phyloP scores from a whole-genome alignment of 1,140 invertebrate genomes.

The Euura saliciscinereae region DNA sequence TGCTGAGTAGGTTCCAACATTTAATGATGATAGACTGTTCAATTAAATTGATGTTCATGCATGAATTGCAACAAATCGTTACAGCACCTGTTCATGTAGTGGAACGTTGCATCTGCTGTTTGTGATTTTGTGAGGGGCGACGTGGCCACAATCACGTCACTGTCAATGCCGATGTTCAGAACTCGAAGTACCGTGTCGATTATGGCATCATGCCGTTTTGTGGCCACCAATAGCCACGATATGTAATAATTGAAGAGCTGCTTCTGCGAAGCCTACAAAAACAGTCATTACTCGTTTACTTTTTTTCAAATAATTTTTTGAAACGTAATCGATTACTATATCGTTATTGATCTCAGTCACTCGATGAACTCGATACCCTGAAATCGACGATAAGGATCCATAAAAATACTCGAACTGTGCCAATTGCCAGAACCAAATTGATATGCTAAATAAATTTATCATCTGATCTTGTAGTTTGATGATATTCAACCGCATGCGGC shows the following conservation, averaged over 20 bases:
- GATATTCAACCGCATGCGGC: no score
- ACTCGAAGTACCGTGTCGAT: conserved; percentile 39
- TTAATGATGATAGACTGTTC: background rate
- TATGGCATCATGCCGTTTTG: conserved; percentile 29
- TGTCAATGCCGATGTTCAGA: conserved; percentile 46
- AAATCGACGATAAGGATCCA: no score
- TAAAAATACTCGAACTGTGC: no score
- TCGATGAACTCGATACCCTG: no score
- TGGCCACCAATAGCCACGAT: conserved; percentile 44
- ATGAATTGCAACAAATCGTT: background rate
- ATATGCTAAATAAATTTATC: no score
- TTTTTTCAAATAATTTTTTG: no score
- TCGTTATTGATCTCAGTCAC: no score
- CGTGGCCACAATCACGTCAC: conserved; percentile 43
- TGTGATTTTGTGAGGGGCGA: conserved; percentile 20
- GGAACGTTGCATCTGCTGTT: conserved; percentile 17
- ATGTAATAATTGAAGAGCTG: conserved; percentile 45
- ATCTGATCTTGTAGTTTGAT: no score
- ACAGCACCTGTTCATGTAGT: conserved; percentile 37
- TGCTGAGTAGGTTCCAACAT: no score
- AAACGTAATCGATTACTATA: no score
- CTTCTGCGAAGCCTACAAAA: conserved; percentile 44
- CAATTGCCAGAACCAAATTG: no score
- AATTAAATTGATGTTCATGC: conserved; percentile 8
- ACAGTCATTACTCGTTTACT: no score